These are phyloP conservation scores for Asarcornis scutulata DNA, from an alignment of 2,113 vertebrate species.

Conservation along the genomic window DNA sequence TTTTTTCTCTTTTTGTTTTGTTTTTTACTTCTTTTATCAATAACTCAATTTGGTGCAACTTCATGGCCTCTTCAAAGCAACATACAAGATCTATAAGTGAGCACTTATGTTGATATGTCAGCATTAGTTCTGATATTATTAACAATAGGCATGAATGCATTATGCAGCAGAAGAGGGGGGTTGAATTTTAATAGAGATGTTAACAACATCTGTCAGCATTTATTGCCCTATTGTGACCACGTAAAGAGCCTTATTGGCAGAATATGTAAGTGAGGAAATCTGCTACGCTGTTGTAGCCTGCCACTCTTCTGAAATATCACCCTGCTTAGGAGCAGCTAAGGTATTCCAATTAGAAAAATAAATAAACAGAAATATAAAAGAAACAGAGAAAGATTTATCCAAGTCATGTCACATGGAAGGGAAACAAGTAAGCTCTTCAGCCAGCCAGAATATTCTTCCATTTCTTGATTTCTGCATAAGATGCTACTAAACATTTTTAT, in stretches of 20 bases:
- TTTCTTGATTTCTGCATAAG: background rate
- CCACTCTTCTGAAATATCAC: background rate
- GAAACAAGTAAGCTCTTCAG: background rate
- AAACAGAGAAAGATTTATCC: background rate
- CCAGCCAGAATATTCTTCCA: background rate
- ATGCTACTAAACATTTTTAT: background rate
- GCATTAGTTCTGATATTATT: constrained; percentile 33
- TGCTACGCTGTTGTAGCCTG: background rate
- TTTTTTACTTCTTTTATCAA: background rate
- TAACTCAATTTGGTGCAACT: background rate
- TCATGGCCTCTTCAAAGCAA: background rate
- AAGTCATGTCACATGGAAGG: background rate
- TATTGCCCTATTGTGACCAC: constrained; percentile 18
- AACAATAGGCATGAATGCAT: background rate
- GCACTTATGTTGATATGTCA: background rate
- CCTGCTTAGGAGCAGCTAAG: background rate
- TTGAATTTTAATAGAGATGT: constrained; percentile 64
- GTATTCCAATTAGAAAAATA: constrained; percentile 1
- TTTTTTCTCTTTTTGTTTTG: background rate
- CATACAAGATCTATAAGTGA: background rate
- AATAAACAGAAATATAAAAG: background rate
- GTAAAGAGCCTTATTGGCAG: constrained; percentile 57
- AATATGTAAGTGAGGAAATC: constrained; percentile 27
- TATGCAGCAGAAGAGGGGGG: constrained; percentile 32
- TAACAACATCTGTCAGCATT: constrained; percentile 67